Base-by-base conservation (phyloP, 2,797 vertebrate species). In the Trematomus bernacchii region DNA sequence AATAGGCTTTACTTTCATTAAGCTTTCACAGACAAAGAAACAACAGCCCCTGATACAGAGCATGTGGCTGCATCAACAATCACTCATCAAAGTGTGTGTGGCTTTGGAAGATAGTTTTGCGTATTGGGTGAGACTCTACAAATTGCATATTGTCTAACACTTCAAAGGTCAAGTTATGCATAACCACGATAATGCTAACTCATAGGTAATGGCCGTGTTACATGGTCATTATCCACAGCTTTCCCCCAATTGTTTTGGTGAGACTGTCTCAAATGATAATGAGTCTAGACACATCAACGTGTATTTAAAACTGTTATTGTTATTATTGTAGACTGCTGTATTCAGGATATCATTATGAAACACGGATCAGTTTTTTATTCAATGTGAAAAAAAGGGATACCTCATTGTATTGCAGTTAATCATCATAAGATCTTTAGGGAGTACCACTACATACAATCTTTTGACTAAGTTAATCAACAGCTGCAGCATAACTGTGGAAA, bases 91-190 rank as follows among this genome's bases (percentile, higher is more conserved):
- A 77, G 80, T 67, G 53, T 33, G 67, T 43, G 55, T 75, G 80
- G 63, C 83, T 81, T 77, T 79, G 72, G 60, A 72, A 76, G 73
- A 80, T 52, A 78, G 80, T 83, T 85, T 67, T 58, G 76, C 37
- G 37, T 18, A 71, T 74, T 63, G 59, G 82, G 66, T 74, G 72
- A 81, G 69, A 70, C 66, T 81, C 79, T 86, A 67, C 61, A 77
- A 86, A 86, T 85, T 85, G 73, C 82, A 79, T 70, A 77, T 79
- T 79, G 77, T 73, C 72, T 43, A 57, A 75, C 27, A 73, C 80
- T 85, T 79, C 73, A 89, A 82, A 89, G 73, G 75, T 81, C 69
- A 83, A 69, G 77, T 74, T 81, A 77, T 79, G 80, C 23, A 0
- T 69, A 74, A 50, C 75, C 47, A 47, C 47, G 53, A 86, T 82